phyloP scores from a whole-genome alignment of 2,113 vertebrate genomes.

The Marmota flaviventris region DNA sequence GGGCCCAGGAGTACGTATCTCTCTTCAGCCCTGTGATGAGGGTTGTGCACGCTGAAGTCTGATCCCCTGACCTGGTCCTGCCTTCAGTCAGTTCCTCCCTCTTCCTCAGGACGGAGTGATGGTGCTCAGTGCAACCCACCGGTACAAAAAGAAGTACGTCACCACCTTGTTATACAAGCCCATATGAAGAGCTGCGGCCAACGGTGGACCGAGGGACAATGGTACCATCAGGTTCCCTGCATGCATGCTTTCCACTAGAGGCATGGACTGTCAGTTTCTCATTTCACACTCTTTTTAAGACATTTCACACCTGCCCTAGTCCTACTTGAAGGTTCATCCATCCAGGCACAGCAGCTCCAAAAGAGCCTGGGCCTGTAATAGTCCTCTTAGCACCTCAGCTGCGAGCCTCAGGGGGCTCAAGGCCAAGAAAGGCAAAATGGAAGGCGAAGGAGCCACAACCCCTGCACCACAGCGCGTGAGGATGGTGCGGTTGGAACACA shows the following conservation, averaged over 20 bases:
- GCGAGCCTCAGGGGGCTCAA: not conserved
- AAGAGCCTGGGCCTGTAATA: not conserved
- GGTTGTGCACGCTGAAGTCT: accelerated
- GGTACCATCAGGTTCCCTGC: constrained; percentile 2
- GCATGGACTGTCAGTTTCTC: constrained; percentile 67
- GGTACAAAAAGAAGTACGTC: constrained; percentile 99
- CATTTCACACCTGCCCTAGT: constrained; percentile 77
- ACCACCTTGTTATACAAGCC: constrained; percentile 99
- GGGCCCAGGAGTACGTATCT: not conserved
- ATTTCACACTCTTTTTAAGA: constrained; percentile 75
- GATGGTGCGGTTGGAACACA: accelerated
- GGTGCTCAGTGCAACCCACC: constrained; percentile 98
- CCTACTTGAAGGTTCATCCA: constrained; percentile 70
- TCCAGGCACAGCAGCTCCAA: constrained; percentile 73
- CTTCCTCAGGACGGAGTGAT: constrained; percentile 96
- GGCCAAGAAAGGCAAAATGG: not conserved
- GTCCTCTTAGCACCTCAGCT: not conserved
- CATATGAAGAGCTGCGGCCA: constrained; percentile 87
- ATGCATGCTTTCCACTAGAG: constrained; percentile 73
- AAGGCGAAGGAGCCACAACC: not conserved
- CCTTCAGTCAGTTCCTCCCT: constrained; percentile 41
- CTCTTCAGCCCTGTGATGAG: not conserved
- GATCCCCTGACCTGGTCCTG: constrained; percentile 25
- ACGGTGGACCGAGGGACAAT: not conserved
- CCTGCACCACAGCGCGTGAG: accelerated